Conservation (phyloP, 2,113 vertebrate species). For the Leptocoma aspasia region DNA sequence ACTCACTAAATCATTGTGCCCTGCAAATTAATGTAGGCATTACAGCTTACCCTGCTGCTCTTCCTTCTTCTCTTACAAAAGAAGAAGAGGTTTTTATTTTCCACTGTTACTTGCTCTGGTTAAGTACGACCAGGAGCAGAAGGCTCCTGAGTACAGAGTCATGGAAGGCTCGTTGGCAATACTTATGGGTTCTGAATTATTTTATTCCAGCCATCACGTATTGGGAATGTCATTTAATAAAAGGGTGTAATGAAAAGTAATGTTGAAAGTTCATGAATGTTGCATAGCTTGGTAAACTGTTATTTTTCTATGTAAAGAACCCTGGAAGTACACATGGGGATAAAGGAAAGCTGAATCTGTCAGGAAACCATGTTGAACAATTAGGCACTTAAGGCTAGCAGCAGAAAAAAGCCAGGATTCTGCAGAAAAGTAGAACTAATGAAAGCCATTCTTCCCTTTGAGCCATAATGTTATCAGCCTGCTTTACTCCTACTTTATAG, state of each 20-base stretch:
- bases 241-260: background rate
- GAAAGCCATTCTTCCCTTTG: constrained; percentile 8
- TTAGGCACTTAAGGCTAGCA: background rate
- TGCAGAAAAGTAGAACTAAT: constrained; percentile 40
- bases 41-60: background rate
- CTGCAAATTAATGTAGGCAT: background rate
- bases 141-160: background rate
- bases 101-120: background rate
- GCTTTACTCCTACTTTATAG: background rate
- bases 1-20: background rate
- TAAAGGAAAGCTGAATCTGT: constrained; percentile 3
- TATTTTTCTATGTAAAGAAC: background rate
- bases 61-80: background rate
- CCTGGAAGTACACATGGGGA: background rate
- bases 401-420: background rate
- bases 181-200: background rate
- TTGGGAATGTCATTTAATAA: background rate
- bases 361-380: background rate
- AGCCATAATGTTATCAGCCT: background rate
- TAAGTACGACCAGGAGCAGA: background rate
- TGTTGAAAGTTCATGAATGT: background rate
- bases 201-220: background rate
- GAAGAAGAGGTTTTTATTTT: background rate
- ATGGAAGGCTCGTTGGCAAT: background rate
- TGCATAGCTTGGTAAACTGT: background rate